Conservation (phyloP, 1,140 invertebrate species). For the Stenopsyche tienmushanensis region DNA sequence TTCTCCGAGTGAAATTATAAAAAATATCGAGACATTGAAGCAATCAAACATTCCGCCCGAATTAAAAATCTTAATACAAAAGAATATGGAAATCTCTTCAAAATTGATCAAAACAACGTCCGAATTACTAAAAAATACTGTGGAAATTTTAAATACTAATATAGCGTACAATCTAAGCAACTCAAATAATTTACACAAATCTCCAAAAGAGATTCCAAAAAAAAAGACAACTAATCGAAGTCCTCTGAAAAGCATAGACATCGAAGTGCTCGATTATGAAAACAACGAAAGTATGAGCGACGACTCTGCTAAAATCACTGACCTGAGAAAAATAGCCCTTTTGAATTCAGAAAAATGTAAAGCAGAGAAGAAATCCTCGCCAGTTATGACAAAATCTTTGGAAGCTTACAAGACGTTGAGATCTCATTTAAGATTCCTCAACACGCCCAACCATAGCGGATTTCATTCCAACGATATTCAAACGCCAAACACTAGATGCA, state of each 20-base stretch:
- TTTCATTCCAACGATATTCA: neutral
- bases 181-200: too few relatives aligned
- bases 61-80: neutral
- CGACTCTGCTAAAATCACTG: neutral
- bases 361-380: neutral
- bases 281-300: neutral
- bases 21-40: too few relatives aligned
- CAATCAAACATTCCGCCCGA: too few relatives aligned
- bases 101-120: neutral
- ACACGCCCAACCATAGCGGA: conserved; percentile 27
- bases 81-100: neutral
- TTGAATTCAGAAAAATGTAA: neutral
- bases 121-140: neutral
- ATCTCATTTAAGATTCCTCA: conserved; percentile 29
- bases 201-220: too few relatives aligned
- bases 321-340: neutral
- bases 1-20: too few relatives aligned
- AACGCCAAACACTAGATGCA: conserved; percentile 33
- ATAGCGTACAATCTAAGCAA: too few relatives aligned
- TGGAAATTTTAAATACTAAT: neutral
- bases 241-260: neutral
- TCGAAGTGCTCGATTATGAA: too few relatives aligned
- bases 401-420: conserved; percentile 28
- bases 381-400: conserved; percentile 19
- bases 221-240: neutral